phyloP scores from a whole-genome alignment of 2,797 vertebrate species.

The Manis pentadactyla region DNA sequence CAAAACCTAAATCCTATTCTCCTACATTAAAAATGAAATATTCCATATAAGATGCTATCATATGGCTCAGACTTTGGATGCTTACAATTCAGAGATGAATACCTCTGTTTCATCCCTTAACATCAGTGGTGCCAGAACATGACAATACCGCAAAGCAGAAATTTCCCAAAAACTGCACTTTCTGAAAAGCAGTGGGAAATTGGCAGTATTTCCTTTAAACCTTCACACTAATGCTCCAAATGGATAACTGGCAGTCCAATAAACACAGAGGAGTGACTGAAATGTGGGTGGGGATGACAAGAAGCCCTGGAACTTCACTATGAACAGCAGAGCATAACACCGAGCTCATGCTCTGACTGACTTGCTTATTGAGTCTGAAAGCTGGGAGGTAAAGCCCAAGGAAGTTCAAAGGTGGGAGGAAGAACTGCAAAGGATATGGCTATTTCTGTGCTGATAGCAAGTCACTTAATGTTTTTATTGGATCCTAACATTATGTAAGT shows the following conservation, averaged over 20 bases:
- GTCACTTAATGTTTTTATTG: conserved; percentile 20
- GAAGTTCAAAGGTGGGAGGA: conserved; percentile 58
- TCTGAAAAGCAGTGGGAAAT: conserved; percentile 27
- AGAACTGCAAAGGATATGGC: conserved; percentile 59
- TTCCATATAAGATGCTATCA: conserved; percentile 66
- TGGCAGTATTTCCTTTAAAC: conserved; percentile 76
- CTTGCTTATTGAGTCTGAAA: not conserved
- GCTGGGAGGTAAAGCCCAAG: not conserved
- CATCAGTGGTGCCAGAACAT: conserved; percentile 42
- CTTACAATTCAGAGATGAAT: conserved; percentile 71
- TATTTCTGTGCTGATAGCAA: conserved; percentile 50
- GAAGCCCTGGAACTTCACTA: conserved; percentile 32
- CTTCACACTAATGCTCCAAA: conserved; percentile 76
- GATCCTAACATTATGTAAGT: not conserved
- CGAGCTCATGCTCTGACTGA: not conserved
- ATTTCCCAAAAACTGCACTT: not conserved
- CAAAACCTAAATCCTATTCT: conserved; percentile 79
- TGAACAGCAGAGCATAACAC: conserved; percentile 31
- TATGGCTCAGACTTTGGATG: conserved; percentile 14
- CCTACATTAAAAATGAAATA: conserved; percentile 79
- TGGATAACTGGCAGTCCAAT: conserved; percentile 66
- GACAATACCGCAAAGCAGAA: conserved; percentile 61
- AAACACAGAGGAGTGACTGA: conserved; percentile 70
- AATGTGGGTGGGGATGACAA: conserved; percentile 28
- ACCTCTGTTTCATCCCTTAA: not conserved